These are phyloP conservation scores for Amphimallon solstitiale DNA, from an alignment of 2,888 invertebrate genomes.

Conservation along the genomic window DNA sequence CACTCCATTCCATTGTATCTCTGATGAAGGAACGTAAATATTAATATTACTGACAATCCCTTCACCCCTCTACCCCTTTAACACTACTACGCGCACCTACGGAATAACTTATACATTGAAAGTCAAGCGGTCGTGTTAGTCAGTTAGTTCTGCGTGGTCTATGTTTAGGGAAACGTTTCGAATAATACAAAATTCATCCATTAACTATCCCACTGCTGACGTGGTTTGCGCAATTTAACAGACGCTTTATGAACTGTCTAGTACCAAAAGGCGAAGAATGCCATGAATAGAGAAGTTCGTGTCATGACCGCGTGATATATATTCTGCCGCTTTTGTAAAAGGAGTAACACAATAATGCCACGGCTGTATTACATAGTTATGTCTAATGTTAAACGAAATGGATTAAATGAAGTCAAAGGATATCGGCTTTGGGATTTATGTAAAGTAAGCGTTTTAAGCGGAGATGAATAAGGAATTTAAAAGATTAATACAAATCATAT, in stretches of 20 bases:
- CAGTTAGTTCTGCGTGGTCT: no score
- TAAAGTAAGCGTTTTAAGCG: no score
- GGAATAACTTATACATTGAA: no score
- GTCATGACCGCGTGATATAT: constrained; percentile 20
- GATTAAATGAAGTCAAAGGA: no score
- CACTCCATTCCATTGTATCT: background rate
- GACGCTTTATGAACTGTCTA: constrained; percentile 29
- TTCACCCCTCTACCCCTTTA: constrained; percentile 4
- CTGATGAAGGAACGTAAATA: constrained; percentile 4
- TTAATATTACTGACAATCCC: background rate
- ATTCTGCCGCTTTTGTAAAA: background rate
- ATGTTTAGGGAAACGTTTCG: background rate
- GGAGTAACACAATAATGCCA: no score
- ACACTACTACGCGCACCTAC: background rate
- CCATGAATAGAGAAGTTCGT: constrained; percentile 28
- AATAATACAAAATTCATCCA: constrained; percentile 1
- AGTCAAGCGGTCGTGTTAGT: no score
- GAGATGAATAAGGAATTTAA: no score
- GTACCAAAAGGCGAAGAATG: constrained; percentile 32
- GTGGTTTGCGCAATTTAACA: constrained; percentile 4
- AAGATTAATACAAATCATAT: no score
- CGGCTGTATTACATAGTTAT: no score
- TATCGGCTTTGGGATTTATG: no score
- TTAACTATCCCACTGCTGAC: constrained; percentile 1
- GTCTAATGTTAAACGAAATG: no score